These are phyloP conservation scores for Botia almorhae DNA, from an alignment of 2,797 vertebrate genomes.

Conservation along the genomic window DNA sequence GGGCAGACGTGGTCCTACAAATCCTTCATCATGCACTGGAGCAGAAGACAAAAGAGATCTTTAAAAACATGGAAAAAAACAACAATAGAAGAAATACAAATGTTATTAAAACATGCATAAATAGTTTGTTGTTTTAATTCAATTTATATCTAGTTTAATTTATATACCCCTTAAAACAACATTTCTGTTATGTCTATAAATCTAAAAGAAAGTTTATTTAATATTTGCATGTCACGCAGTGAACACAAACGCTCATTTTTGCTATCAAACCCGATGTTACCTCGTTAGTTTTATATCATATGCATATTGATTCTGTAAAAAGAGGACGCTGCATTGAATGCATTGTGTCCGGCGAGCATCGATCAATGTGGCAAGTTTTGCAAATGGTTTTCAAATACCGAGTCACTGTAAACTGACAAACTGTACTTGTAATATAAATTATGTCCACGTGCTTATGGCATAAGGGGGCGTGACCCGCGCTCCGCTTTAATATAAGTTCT, in stretches of 20 bases:
- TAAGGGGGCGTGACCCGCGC: not conserved
- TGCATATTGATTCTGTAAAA: not conserved
- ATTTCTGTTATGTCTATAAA: not conserved
- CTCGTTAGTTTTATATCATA: not conserved
- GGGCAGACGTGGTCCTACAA: slow-evolving; percentile 47
- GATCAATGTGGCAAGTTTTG: not conserved
- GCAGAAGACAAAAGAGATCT: not conserved
- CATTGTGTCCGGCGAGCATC: not conserved
- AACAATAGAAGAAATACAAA: not conserved
- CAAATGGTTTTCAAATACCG: not conserved
- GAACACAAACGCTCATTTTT: not conserved
- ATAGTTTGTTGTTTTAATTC: not conserved
- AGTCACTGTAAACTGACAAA: not conserved
- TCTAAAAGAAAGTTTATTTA: not conserved
- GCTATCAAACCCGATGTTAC: not conserved
- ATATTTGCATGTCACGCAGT: not conserved
- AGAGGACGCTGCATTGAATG: not conserved
- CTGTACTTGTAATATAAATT: not conserved
- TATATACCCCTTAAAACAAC: not conserved
- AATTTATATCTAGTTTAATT: not conserved
- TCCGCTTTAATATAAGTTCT: not conserved
- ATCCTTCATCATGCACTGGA: slow-evolving; percentile 31
- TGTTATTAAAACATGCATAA: not conserved
- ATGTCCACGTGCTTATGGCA: not conserved
- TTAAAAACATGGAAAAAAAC: not conserved